A percentile compares a stretch with the other conserved stretches of the same genome.
These are phyloP conservation scores for Caenorhabditis uteleia DNA, from an alignment of 2,888 invertebrate genomes.

Conservation along the genomic window DNA sequence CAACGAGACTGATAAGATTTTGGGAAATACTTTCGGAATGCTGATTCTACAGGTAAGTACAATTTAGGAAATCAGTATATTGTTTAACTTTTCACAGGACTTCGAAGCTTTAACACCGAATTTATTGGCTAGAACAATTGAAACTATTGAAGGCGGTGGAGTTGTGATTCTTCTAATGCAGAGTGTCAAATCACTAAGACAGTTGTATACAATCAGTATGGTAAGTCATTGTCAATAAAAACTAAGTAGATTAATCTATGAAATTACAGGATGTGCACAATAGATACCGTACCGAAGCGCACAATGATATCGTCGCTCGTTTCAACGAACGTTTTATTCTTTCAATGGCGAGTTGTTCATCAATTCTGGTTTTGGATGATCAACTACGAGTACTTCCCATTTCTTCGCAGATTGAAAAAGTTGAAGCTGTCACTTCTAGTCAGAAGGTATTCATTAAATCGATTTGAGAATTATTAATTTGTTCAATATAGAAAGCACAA, in stretches of 20 bases:
- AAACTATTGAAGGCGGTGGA: slow-evolving; percentile 96
- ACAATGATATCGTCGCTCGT: slow-evolving; percentile 86
- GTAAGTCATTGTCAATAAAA: slow-evolving; percentile 51
- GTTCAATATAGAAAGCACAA: slow-evolving; percentile 43
- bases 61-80: background rate
- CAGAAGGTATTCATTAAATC: slow-evolving; percentile 37
- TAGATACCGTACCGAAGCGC: slow-evolving; percentile 90
- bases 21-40: slow-evolving; percentile 95
- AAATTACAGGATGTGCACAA: slow-evolving; percentile 88
- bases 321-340: slow-evolving; percentile 96
- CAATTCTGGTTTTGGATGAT: slow-evolving; percentile 85
- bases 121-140: slow-evolving; percentile 90
- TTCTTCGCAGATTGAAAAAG: slow-evolving; percentile 84
- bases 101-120: slow-evolving; percentile 98
- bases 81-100: slow-evolving; percentile 75
- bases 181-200: slow-evolving; percentile 85
- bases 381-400: slow-evolving; percentile 88
- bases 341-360: slow-evolving; percentile 82
- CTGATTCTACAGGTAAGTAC: slow-evolving; percentile 84
- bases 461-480: background rate
- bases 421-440: slow-evolving; percentile 72
- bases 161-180: slow-evolving; percentile 84
- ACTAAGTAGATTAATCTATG: slow-evolving; percentile 1
- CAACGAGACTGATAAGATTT: slow-evolving; percentile 93
- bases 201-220: slow-evolving; percentile 95